phyloP scores from a whole-genome alignment of 2,113 vertebrate species.

The Sialia sialis region DNA sequence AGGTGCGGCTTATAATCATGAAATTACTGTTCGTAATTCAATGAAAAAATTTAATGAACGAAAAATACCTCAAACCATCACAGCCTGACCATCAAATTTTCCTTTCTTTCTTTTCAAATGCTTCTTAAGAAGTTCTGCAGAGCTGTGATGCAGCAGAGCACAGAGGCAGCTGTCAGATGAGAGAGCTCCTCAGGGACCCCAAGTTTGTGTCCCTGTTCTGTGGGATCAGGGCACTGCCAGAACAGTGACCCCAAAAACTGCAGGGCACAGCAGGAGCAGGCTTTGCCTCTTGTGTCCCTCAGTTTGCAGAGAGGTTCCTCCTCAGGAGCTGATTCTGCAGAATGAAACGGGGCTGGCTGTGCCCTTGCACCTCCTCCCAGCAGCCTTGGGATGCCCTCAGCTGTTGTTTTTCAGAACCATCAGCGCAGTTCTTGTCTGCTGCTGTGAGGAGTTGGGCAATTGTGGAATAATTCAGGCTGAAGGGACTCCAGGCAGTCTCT shows the following conservation, averaged over 20 bases:
- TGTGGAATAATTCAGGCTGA: background rate
- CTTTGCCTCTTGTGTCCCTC: background rate
- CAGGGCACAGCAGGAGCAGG: background rate
- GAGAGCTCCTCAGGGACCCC: background rate
- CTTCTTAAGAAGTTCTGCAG: background rate
- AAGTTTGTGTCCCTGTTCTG: background rate
- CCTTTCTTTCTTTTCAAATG: background rate
- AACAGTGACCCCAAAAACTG: background rate
- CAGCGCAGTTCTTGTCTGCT: background rate
- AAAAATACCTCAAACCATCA: background rate
- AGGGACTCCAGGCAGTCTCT: background rate
- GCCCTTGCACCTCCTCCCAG: background rate
- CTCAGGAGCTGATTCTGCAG: background rate
- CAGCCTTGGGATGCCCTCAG: background rate
- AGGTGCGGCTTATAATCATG: no score
- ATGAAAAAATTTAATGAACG: background rate
- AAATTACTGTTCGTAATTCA: no score
- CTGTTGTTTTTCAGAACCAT: background rate
- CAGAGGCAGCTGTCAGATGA: background rate
- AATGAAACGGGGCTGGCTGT: background rate
- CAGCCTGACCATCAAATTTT: background rate
- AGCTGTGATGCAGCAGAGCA: background rate
- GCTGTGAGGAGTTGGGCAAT: background rate
- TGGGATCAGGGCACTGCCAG: background rate
- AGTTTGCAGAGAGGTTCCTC: background rate